These are phyloP conservation scores for Pyrrhia umbra DNA, from an alignment of 2,888 invertebrate species.

Conservation along the genomic window DNA sequence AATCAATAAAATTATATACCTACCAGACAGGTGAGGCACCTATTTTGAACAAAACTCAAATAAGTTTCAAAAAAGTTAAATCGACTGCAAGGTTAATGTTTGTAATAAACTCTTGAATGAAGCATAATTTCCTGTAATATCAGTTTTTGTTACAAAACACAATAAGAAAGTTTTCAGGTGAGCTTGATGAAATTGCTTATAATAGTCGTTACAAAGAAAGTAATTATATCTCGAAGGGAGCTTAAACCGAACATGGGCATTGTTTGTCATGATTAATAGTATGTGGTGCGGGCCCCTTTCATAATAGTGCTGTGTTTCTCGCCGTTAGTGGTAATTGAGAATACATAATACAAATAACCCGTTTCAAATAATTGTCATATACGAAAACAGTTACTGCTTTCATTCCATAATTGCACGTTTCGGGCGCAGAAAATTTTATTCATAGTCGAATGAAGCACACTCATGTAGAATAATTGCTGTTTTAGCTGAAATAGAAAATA, in stretches of 20 bases:
- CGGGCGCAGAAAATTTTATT: constrained; percentile 36
- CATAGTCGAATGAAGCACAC: constrained; percentile 9
- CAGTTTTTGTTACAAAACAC: constrained; percentile 51
- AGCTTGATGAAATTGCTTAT: constrained; percentile 55
- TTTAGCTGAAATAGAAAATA: constrained; percentile 56
- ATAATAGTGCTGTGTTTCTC: constrained; percentile 63
- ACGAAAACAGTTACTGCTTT: constrained; percentile 40
- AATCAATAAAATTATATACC: background rate
- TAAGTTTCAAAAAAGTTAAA: constrained; percentile 13
- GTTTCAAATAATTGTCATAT: constrained; percentile 60
- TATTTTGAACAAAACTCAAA: constrained; percentile 10
- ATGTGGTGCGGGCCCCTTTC: constrained; percentile 62
- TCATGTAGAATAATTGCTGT: constrained; percentile 42
- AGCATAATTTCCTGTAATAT: constrained; percentile 60
- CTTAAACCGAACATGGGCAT: constrained; percentile 68
- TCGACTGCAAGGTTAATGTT: constrained; percentile 35
- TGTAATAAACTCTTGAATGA: constrained; percentile 37
- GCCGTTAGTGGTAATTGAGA: constrained; percentile 64
- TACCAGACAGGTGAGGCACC: background rate
- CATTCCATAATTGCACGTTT: constrained; percentile 41
- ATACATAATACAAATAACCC: constrained; percentile 65
- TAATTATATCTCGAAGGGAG: constrained; percentile 69
- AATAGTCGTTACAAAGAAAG: constrained; percentile 64
- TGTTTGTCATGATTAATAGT: constrained; percentile 72
- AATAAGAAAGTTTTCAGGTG: constrained; percentile 50